These are phyloP conservation scores for Drosophila vallismaia DNA, from an alignment of 2,888 invertebrate genomes.

Conservation along the genomic window DNA sequence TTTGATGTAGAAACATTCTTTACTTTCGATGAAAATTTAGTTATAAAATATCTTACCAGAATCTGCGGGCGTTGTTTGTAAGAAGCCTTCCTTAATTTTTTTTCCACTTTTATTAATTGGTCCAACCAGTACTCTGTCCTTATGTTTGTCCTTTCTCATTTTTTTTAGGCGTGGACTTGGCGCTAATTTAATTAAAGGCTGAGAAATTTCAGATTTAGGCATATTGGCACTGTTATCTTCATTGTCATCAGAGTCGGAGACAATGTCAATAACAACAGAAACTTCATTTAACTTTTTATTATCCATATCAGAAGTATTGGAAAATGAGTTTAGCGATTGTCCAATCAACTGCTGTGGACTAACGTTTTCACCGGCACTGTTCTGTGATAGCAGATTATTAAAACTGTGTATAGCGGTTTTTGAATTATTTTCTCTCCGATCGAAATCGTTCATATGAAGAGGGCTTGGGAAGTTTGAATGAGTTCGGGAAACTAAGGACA, in stretches of 20 bases:
- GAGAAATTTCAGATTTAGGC: background rate
- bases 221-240: slow-evolving; percentile 35
- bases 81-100: slow-evolving; percentile 52
- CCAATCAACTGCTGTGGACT: slow-evolving; percentile 51
- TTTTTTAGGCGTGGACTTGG: slow-evolving; percentile 54
- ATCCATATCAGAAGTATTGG: slow-evolving; percentile 25
- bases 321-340: slow-evolving; percentile 63
- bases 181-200: slow-evolving; percentile 6
- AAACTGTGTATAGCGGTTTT: slow-evolving; percentile 10
- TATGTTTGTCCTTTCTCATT: slow-evolving; percentile 75
- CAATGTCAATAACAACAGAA: slow-evolving; percentile 80
- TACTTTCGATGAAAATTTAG: no score
- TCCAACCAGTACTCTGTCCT: slow-evolving; percentile 44
- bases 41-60: slow-evolving; percentile 50
- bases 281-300: slow-evolving; percentile 48
- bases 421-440: slow-evolving; percentile 37
- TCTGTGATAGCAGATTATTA: slow-evolving; percentile 5
- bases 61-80: slow-evolving; percentile 38
- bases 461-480: slow-evolving; percentile 50
- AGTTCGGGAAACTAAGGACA: slow-evolving; percentile 11
- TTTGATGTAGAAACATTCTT: no score
- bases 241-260: slow-evolving; percentile 80
- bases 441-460: slow-evolving; percentile 31
- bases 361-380: slow-evolving; percentile 7
- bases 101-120: slow-evolving; percentile 23